phyloP scores from a whole-genome alignment of 1,140 invertebrate genomes.

The Chrysoperla carnea region DNA sequence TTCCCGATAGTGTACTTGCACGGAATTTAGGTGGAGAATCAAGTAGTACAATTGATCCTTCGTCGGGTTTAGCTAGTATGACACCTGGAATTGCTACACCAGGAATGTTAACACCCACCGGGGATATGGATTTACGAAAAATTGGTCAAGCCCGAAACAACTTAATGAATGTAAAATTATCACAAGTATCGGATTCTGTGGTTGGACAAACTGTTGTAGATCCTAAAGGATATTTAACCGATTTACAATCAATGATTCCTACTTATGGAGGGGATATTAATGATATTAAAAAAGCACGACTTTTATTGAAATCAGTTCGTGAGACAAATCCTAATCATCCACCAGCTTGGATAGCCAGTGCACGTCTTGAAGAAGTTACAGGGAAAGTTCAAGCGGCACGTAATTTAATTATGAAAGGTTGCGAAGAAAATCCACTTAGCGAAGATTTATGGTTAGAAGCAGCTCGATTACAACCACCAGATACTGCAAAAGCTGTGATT shows the following conservation, averaged over 20 bases:
- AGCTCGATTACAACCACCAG: conserved; percentile 81
- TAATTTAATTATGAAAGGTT: conserved; percentile 95
- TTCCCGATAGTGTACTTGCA: conserved; percentile 92
- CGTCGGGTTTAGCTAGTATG: conserved; percentile 67
- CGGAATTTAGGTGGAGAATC: conserved; percentile 76
- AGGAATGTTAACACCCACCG: conserved; percentile 63
- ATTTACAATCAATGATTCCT: conserved; percentile 97
- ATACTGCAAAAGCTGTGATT: conserved; percentile 86
- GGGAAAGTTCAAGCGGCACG: conserved; percentile 75
- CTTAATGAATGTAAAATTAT: conserved; percentile 98
- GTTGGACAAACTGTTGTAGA: conserved; percentile 98
- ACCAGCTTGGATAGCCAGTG: conserved; percentile 98
- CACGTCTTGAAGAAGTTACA: conserved; percentile 95
- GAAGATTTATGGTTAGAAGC: conserved; percentile 98
- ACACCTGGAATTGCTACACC: conserved; percentile 61
- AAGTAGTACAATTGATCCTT: conserved; percentile 64
- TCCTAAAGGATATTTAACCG: conserved; percentile 97
- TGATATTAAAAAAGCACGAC: conserved; percentile 95
- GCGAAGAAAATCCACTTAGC: conserved; percentile 87
- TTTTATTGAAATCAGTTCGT: conserved; percentile 91
- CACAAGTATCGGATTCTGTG: conserved; percentile 94
- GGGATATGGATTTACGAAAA: conserved; percentile 94
- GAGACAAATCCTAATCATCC: conserved; percentile 99
- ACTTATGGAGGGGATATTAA: conserved; percentile 96
- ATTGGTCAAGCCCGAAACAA: conserved; percentile 98